These are phyloP conservation scores for Cyanistes caeruleus DNA, from an alignment of 2,113 vertebrate species.

Conservation along the genomic window DNA sequence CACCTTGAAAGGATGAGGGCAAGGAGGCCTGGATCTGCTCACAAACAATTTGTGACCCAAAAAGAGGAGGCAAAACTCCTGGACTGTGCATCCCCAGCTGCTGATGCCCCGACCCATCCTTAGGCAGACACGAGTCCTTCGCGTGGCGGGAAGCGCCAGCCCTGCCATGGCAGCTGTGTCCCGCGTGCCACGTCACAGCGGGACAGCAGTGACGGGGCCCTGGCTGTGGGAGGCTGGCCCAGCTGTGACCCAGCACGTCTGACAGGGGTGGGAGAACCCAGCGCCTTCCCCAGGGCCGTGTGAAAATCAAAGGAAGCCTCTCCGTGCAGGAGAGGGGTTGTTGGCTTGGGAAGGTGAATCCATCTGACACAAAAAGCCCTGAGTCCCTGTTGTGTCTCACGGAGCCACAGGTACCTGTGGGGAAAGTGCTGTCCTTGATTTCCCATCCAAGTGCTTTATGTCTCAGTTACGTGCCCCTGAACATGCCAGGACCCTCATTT, in stretches of 20 bases:
- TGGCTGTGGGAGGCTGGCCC: neutral
- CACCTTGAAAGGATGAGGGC: neutral
- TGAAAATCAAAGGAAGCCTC: constrained; percentile 1
- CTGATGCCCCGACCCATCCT: neutral
- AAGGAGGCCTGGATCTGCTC: neutral
- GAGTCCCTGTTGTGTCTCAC: neutral
- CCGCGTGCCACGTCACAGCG: neutral
- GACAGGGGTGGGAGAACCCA: neutral
- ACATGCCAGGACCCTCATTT: neutral
- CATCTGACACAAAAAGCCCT: neutral
- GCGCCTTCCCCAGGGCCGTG: neutral
- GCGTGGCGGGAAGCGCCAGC: neutral
- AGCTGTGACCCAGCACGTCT: neutral
- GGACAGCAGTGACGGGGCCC: neutral
- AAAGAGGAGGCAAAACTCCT: neutral
- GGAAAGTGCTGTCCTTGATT: neutral
- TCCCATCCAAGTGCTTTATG: neutral
- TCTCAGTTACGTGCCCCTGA: neutral
- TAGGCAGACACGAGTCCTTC: neutral
- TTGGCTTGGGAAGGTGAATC: neutral
- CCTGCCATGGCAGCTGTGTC: neutral
- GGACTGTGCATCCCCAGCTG: neutral
- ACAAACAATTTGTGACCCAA: neutral
- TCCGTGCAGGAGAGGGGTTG: neutral
- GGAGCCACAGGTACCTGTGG: neutral